A percentile compares a stretch with the other conserved stretches of the same genome.
These are phyloP conservation scores for Sialia sialis DNA, from an alignment of 2,113 vertebrate species.

Conservation along the genomic window DNA sequence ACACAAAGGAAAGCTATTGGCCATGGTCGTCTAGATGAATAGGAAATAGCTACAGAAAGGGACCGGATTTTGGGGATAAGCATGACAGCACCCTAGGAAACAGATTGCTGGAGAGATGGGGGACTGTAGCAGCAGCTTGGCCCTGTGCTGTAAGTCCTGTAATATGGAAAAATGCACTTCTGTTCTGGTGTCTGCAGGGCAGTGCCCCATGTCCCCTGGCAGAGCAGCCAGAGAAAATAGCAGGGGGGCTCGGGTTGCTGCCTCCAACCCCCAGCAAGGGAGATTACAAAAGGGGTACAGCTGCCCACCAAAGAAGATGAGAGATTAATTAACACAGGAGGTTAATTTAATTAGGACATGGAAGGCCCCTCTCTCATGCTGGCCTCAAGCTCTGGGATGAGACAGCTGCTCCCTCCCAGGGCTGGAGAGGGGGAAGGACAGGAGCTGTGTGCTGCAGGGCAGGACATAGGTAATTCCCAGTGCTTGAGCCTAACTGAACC, in stretches of 20 bases:
- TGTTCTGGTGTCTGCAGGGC: not conserved
- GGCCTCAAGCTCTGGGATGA: fast-evolving
- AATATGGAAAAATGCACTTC: not conserved
- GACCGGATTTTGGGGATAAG: not conserved
- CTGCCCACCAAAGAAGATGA: not conserved
- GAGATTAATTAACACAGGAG: not conserved
- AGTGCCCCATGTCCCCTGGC: fast-evolving
- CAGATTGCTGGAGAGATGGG: not conserved
- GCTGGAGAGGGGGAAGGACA: not conserved
- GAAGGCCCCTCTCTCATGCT: fast-evolving
- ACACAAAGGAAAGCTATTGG: not conserved
- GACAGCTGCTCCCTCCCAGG: fast-evolving
- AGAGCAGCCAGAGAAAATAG: not conserved
- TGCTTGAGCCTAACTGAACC: not conserved
- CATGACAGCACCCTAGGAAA: not conserved
- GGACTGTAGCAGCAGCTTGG: not conserved
- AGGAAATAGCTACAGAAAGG: not conserved
- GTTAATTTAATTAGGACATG: not conserved
- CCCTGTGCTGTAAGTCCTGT: fast-evolving
- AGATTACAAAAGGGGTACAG: not conserved
- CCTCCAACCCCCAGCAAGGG: not conserved
- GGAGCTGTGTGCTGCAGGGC: not conserved
- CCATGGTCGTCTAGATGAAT: not conserved
- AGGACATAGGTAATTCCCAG: not conserved
- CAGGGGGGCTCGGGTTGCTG: not conserved